These are phyloP conservation scores for Drosophila mimica DNA, from an alignment of 2,888 invertebrate species.

Conservation along the genomic window DNA sequence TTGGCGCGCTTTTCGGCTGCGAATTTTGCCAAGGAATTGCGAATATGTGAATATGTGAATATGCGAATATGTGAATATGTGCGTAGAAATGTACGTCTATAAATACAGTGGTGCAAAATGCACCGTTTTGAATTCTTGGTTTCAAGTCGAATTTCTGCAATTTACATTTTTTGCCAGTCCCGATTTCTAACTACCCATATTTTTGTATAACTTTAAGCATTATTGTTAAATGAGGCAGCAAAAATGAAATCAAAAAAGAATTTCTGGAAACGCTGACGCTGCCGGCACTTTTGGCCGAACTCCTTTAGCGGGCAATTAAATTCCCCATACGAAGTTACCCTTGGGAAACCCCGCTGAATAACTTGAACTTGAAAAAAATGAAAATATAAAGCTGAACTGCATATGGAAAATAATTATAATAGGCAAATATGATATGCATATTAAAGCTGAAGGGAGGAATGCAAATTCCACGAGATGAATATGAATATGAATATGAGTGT, in stretches of 20 bases:
- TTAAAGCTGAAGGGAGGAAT: constrained; percentile 16
- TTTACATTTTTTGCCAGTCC: background rate
- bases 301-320: constrained; percentile 58
- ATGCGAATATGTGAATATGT: constrained; percentile 1
- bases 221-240: constrained; percentile 58
- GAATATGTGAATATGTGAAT: constrained; percentile 4
- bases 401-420: background rate
- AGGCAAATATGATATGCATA: constrained; percentile 45
- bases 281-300: constrained; percentile 8
- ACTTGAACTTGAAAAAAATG: constrained; percentile 7
- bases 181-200: background rate
- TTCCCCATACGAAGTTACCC: constrained; percentile 21
- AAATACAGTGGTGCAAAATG: constrained; percentile 7
- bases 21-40: constrained; percentile 13
- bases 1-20: constrained; percentile 71
- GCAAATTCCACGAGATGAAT: constrained; percentile 3
- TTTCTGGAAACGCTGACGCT: constrained; percentile 12
- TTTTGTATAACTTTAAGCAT: constrained; percentile 20
- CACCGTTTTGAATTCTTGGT: background rate
- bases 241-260: constrained; percentile 55
- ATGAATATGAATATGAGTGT: background rate
- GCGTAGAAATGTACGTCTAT: constrained; percentile 3
- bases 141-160: background rate
- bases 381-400: background rate
- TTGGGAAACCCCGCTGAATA: constrained; percentile 18